phyloP scores from a whole-genome alignment of 2,113 vertebrate species.

The Boleophthalmus pectinirostris region DNA sequence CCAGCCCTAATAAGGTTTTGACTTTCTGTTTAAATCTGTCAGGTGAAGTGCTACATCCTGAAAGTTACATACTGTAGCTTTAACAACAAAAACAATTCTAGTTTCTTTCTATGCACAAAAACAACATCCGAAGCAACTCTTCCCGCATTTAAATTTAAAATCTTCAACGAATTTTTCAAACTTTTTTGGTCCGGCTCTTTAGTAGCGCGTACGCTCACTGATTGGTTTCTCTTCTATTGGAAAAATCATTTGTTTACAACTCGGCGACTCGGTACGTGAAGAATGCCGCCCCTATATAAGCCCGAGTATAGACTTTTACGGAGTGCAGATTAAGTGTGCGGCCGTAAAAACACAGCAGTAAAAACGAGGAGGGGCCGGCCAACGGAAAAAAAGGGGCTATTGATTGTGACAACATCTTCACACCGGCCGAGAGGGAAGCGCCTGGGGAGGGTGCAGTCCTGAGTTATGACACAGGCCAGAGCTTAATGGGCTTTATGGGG shows the following conservation, averaged over 20 bases:
- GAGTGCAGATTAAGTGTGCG: conserved; percentile 46
- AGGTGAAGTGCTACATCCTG: no score
- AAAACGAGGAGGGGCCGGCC: conserved; percentile 30
- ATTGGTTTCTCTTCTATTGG: neutral
- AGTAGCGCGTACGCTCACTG: neutral
- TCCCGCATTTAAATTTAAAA: no score
- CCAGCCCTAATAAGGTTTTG: no score
- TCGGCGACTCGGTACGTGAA: conserved; percentile 27
- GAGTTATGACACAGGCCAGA: neutral
- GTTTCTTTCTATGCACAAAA: no score
- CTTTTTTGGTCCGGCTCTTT: no score
- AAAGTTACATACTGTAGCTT: no score
- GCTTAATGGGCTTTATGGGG: neutral
- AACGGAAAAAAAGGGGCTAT: conserved; percentile 26
- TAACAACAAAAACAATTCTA: no score
- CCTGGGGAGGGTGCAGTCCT: neutral
- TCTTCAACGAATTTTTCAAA: no score
- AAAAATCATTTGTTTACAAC: neutral
- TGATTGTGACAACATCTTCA: conserved; percentile 22
- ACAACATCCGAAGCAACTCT: no score
- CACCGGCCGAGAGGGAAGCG: conserved; percentile 1
- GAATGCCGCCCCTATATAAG: conserved; percentile 28
- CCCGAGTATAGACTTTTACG: conserved; percentile 30
- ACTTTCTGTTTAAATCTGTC: no score
- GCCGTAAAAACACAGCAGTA: conserved; percentile 48